Base-by-base conservation (phyloP, 2,888 invertebrate species). In the Drosophila flavopinicola region DNA sequence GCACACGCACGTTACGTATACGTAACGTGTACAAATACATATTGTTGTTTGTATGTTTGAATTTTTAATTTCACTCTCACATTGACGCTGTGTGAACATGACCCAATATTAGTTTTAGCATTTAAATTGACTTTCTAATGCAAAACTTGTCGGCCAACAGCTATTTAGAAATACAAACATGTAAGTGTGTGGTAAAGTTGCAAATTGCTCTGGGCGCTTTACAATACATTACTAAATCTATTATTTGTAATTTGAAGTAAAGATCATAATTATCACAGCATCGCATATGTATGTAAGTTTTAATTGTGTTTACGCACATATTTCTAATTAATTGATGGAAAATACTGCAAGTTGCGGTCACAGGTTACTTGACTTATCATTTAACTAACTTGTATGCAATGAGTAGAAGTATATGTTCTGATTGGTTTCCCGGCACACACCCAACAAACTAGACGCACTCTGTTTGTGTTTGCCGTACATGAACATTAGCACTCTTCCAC, bases 401-500 rank as follows among this genome's bases (percentile, higher is more conserved):
- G 33, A 45, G 51, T 32, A 35, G 37, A n/a, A 20, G 42, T 35
- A 23, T 24, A 20, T 45, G 27, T 27, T 30, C 33, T 38, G 66
- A 47, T 69, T 54, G 58, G 17, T 20, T 38, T 61, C 39, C 32
- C 6, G 47, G 23, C 32, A 29, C 54, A 13, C n/a, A n/a, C 2
- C 25, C 37, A 32, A 49, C 66, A 52, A 45, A 42, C 41, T 30
- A 39, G 35, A 20, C 32, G 41, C 32, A 41, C 44, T 53, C 39
- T 65, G 58, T 56, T 73, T 53, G 37, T 57, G 32, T 59, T 59
- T 61, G 38, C 49, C 23, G 39, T 54, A 60, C 56, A 79, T 35
- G 58, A 53, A 48, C 47, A 66, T 75, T 67, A 66, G 59, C 71
- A 70, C 75, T 65, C 58, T 48, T 54, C 35, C 52, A 20, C 54